Conservation (phyloP, 2,113 vertebrate species). For the Mesoclemmys tuberculata region DNA sequence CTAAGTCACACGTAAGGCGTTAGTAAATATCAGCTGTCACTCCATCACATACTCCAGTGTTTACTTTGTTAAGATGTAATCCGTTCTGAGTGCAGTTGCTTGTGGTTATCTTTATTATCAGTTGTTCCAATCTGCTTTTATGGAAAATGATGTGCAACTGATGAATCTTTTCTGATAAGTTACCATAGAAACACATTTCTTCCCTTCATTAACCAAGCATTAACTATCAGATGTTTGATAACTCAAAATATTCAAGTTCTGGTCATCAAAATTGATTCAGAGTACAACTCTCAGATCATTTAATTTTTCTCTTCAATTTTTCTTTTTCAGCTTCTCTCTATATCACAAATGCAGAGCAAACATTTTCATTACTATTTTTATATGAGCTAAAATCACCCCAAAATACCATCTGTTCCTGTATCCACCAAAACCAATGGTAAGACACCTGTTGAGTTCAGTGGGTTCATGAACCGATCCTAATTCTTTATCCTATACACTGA, state of each 20-base stretch:
- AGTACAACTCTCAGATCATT: background rate
- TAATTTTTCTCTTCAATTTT: background rate
- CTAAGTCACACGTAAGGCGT: background rate
- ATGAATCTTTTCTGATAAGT: constrained; percentile 55
- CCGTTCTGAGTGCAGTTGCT: constrained; percentile 59
- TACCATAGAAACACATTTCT: constrained; percentile 53
- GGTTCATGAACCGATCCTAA: background rate
- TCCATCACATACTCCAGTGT: constrained; percentile 19
- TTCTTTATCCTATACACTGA: background rate
- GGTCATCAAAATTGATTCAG: background rate
- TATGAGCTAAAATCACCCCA: background rate
- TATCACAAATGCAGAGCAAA: background rate
- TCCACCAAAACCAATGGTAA: background rate
- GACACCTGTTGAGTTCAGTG: background rate
- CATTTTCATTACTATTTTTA: background rate
- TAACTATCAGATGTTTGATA: constrained; percentile 17
- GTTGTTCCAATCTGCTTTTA: constrained; percentile 40
- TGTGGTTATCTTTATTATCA: constrained; percentile 59
- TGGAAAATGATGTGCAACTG: constrained; percentile 8
- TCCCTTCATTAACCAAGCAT: constrained; percentile 48
- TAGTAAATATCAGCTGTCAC: constrained; percentile 57
- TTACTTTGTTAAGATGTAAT: constrained; percentile 65
- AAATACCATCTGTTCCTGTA: too few relatives aligned
- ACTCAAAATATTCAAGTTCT: background rate
- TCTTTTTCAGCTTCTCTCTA: background rate